Percentiles rank a stretch among this genome's conserved stretches.
Conservation (phyloP, 2,797 vertebrate genomes). For the Clarias fuscus region DNA sequence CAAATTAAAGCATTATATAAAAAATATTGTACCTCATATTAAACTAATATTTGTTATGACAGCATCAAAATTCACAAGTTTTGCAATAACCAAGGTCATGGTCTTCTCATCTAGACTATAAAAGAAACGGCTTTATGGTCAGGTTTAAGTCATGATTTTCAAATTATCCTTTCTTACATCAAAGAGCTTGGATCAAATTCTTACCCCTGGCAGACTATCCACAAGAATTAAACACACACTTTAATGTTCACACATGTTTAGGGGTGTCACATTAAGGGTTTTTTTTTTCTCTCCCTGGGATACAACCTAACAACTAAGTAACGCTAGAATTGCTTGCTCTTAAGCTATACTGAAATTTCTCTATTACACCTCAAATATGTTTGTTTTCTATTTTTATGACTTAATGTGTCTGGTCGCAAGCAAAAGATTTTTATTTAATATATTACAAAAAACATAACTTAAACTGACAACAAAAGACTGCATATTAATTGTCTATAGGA, state of each 20-base stretch:
- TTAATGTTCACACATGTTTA: constrained; percentile 52
- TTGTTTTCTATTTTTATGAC: not conserved
- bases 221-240: constrained; percentile 49
- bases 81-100: constrained; percentile 20
- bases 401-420: constrained; percentile 14
- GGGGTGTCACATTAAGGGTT: constrained; percentile 54
- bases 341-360: constrained; percentile 46
- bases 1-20: constrained; percentile 69
- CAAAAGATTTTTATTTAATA: constrained; percentile 31
- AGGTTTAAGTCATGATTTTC: constrained; percentile 58
- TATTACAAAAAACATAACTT: constrained; percentile 17
- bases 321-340: constrained; percentile 34
- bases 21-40: constrained; percentile 70
- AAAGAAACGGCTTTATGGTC: constrained; percentile 55
- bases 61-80: constrained; percentile 23
- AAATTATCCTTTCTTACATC: constrained; percentile 53
- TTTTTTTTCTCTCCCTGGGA: constrained; percentile 24
- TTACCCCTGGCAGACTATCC: constrained; percentile 39
- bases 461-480: not conserved
- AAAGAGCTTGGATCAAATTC: constrained; percentile 52
- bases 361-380: constrained; percentile 24
- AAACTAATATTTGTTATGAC: constrained; percentile 59
- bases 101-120: constrained; percentile 27
- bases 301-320: constrained; percentile 30
- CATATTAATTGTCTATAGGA: constrained; percentile 54